phyloP scores from a whole-genome alignment of 2,113 vertebrate species.

The Albula glossodonta region DNA sequence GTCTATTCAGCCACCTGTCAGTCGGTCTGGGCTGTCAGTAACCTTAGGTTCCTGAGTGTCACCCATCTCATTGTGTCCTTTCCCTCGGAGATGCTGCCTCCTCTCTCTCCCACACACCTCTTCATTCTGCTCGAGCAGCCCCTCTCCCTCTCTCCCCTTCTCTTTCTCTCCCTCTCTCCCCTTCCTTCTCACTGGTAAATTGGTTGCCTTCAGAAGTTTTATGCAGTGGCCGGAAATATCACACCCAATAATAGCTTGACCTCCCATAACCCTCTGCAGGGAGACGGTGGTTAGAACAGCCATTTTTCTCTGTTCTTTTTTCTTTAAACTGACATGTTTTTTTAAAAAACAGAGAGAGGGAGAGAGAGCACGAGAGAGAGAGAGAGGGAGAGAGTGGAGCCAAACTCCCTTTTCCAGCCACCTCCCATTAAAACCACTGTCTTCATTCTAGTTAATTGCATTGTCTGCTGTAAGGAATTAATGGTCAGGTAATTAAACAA shows the following conservation, averaged over 20 bases:
- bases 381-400: background rate
- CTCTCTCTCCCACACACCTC: conserved; percentile 55
- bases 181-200: conserved; percentile 32
- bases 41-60: background rate
- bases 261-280: conserved; percentile 4
- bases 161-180: conserved; percentile 31
- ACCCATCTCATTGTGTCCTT: conserved; percentile 34
- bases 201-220: conserved; percentile 41
- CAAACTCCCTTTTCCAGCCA: background rate
- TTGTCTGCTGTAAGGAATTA: background rate
- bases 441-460: background rate
- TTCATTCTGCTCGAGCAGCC: conserved; percentile 29
- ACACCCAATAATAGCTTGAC: conserved; percentile 50
- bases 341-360: conserved; percentile 30
- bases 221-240: conserved; percentile 42
- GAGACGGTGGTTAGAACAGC: conserved; percentile 2
- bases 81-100: conserved; percentile 52
- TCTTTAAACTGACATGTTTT: conserved; percentile 1
- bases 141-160: conserved; percentile 33
- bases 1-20: background rate
- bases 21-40: background rate
- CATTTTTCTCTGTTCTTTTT: conserved; percentile 5
- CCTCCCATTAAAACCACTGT: conserved; percentile 3
- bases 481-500: background rate
- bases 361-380: conserved; percentile 10